Percentiles rank a stretch among this genome's conserved stretches.
Evolutionary conservation across 2,113 vertebrate species (phyloP).

Genomic region (Pituophis catenifer): DNA sequence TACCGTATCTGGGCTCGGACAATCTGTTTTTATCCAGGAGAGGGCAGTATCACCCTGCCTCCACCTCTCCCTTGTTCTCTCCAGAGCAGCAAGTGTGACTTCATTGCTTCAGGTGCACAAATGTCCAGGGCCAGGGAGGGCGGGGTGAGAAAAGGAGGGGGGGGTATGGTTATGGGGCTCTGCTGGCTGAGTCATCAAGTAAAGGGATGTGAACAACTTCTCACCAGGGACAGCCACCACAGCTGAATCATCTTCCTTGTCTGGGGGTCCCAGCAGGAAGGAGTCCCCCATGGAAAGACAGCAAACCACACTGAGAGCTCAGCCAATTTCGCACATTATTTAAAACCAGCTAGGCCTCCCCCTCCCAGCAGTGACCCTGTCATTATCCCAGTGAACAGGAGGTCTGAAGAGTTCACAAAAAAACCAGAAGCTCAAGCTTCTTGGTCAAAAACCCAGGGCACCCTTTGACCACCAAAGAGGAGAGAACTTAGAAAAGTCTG

Average conservation of each 20-base stretch:
- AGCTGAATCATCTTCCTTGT: constrained; percentile 44
- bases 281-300: constrained; percentile 53
- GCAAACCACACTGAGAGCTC: constrained; percentile 57
- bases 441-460: neutral
- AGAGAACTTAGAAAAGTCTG: neutral
- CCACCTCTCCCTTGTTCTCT: neutral
- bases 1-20: neutral
- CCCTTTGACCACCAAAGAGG: neutral
- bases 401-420: constrained; percentile 14
- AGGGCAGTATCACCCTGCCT: neutral
- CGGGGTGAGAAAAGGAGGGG: neutral
- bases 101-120: constrained; percentile 8
- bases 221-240: constrained; percentile 13
- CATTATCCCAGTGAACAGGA: constrained; percentile 51
- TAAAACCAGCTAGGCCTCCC: constrained; percentile 59
- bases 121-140: neutral
- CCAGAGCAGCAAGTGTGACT: neutral
- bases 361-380: constrained; percentile 50
- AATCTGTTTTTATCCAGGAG: neutral
- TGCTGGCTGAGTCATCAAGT: constrained; percentile 34
- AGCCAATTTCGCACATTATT: constrained; percentile 63
- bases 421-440: constrained; percentile 6
- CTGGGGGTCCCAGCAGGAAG: constrained; percentile 31
- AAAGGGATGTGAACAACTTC: neutral
- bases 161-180: constrained; percentile 22